A percentile compares a stretch with the other conserved stretches of the same genome.
phyloP scores from a whole-genome alignment of 2,113 vertebrate genomes.

The Sander vitreus region DNA sequence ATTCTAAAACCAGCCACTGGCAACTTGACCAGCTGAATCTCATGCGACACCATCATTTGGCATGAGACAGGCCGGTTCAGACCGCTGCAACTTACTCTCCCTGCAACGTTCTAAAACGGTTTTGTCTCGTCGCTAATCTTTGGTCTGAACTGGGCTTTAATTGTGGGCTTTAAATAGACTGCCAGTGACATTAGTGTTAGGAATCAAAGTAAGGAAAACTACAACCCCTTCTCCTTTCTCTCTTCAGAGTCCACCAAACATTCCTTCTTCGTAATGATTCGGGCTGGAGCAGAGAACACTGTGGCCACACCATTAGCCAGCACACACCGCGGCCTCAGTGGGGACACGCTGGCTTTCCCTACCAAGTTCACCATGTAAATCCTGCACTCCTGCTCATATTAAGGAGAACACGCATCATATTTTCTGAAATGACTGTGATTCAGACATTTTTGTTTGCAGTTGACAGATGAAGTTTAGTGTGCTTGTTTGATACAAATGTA shows the following conservation, averaged over 20 bases:
- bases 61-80: no score
- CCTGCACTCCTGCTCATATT: background rate
- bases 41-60: no score
- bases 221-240: no score
- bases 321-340: constrained; percentile 88
- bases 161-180: background rate
- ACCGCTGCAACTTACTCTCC: no score
- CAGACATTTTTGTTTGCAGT: no score
- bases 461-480: background rate
- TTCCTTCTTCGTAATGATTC: constrained; percentile 93
- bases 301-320: constrained; percentile 92
- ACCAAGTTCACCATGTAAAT: constrained; percentile 93
- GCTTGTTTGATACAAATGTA: background rate
- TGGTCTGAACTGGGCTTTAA: no score
- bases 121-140: no score
- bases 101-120: no score
- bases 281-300: constrained; percentile 90
- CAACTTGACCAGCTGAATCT: no score
- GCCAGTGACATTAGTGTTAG: background rate
- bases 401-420: background rate
- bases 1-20: no score
- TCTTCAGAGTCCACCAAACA: constrained; percentile 90
- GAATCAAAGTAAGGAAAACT: background rate
- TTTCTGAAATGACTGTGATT: background rate
- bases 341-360: constrained; percentile 92